These are phyloP conservation scores for Enteromius fasciolatus DNA, from an alignment of 2,797 vertebrate species.

Conservation along the genomic window DNA sequence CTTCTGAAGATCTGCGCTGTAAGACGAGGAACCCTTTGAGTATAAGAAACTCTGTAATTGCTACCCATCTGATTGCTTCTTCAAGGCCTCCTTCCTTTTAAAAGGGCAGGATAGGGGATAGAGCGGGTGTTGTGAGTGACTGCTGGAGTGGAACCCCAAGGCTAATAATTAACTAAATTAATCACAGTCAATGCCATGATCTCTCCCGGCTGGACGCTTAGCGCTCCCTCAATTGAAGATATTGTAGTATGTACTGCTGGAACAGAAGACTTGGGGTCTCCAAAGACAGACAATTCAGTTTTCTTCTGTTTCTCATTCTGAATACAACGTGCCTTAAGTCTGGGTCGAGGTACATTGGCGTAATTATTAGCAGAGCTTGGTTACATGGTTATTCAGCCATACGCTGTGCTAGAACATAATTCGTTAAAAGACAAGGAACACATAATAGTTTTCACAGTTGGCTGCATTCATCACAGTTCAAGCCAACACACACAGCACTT, in stretches of 20 bases:
- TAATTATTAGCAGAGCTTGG: constrained; percentile 24
- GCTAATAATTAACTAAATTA: constrained; percentile 81
- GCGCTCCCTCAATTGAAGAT: constrained; percentile 65
- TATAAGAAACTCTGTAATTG: constrained; percentile 74
- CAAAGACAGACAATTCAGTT: constrained; percentile 26
- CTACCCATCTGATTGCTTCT: constrained; percentile 68
- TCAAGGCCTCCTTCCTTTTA: constrained; percentile 59
- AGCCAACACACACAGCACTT: constrained; percentile 55
- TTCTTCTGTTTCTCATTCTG: constrained; percentile 5
- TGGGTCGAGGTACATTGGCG: constrained; percentile 29
- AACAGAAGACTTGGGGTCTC: constrained; percentile 65
- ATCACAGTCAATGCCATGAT: constrained; percentile 75
- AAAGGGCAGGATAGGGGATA: constrained; percentile 50
- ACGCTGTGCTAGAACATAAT: constrained; percentile 16
- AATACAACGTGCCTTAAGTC: constrained; percentile 1
- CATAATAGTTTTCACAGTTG: constrained; percentile 11
- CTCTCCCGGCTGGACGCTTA: constrained; percentile 69
- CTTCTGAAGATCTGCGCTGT: constrained; percentile 31
- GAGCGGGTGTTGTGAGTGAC: constrained; percentile 56
- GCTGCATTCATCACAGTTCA: constrained; percentile 27
- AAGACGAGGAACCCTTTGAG: constrained; percentile 61
- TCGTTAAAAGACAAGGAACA: constrained; percentile 24
- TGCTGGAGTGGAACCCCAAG: constrained; percentile 66
- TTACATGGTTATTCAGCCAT: not conserved
- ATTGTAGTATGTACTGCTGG: constrained; percentile 58